These are phyloP conservation scores for Gobionotothen gibberifrons DNA, from an alignment of 2,797 vertebrate species.

Conservation along the genomic window DNA sequence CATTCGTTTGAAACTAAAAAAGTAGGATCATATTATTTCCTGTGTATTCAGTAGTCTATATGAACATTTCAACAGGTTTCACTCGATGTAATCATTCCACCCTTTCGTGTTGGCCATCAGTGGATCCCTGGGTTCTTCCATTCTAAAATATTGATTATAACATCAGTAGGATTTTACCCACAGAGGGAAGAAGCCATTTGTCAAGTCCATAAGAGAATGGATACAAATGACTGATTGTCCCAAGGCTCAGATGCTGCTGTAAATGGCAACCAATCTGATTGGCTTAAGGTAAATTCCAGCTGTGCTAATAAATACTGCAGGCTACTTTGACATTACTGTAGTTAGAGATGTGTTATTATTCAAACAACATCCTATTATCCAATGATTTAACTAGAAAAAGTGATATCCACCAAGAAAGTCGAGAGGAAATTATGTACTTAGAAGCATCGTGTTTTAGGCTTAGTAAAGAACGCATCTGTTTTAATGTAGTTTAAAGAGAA, in stretches of 20 bases:
- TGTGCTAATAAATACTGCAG: neutral
- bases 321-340: neutral
- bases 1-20: neutral
- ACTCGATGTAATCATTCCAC: neutral
- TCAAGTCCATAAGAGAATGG: neutral
- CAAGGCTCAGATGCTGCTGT: too few relatives aligned
- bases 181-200: neutral
- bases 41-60: neutral
- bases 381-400: neutral
- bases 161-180: constrained; percentile 4
- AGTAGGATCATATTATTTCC: neutral
- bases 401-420: neutral
- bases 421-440: neutral
- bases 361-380: neutral
- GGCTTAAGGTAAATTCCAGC: neutral
- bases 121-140: neutral
- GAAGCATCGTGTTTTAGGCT: neutral
- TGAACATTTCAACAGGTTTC: neutral
- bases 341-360: neutral
- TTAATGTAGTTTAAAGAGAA: constrained; percentile 3
- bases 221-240: neutral
- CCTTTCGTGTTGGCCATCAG: neutral
- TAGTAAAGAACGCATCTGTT: neutral
- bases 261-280: neutral
- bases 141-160: neutral